A percentile compares a stretch with the other conserved stretches of the same genome.
These are phyloP conservation scores for Platorchestia sp. DNA, from an alignment of 1,140 invertebrate genomes.

Conservation along the genomic window DNA sequence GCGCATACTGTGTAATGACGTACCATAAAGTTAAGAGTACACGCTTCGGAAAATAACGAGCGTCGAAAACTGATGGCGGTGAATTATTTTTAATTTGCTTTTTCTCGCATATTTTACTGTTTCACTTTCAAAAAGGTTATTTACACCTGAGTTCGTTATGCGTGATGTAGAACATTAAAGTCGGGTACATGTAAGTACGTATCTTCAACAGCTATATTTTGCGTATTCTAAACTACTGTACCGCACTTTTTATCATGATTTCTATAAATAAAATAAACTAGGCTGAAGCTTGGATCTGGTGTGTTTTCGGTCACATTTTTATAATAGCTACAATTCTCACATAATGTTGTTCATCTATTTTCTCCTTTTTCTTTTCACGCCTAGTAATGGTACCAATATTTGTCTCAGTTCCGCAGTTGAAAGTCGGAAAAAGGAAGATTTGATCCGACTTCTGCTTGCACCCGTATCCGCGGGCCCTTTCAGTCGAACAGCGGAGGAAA, in stretches of 20 bases:
- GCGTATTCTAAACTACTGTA: neutral
- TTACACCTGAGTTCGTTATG: neutral
- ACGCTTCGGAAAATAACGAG: too few species aligned
- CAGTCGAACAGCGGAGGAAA: slow-evolving; percentile 3
- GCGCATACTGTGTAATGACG: too few species aligned
- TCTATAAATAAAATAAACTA: neutral
- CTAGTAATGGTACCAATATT: neutral
- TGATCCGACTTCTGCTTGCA: neutral
- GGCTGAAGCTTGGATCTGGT: neutral
- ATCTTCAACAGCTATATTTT: neutral
- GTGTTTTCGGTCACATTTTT: neutral
- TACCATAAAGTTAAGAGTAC: neutral
- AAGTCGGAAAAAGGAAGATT: neutral
- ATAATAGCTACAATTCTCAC: neutral
- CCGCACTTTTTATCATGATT: neutral
- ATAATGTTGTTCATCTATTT: neutral
- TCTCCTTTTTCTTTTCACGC: neutral
- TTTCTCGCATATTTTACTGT: neutral
- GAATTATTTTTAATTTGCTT: neutral
- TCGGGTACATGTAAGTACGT: neutral
- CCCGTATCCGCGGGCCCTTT: neutral
- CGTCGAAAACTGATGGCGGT: neutral
- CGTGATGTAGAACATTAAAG: neutral
- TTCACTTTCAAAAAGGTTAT: neutral
- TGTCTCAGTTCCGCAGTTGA: neutral